Base-by-base conservation (phyloP, 2,888 invertebrate genomes). In the Stenoptilia bipunctidactyla region DNA sequence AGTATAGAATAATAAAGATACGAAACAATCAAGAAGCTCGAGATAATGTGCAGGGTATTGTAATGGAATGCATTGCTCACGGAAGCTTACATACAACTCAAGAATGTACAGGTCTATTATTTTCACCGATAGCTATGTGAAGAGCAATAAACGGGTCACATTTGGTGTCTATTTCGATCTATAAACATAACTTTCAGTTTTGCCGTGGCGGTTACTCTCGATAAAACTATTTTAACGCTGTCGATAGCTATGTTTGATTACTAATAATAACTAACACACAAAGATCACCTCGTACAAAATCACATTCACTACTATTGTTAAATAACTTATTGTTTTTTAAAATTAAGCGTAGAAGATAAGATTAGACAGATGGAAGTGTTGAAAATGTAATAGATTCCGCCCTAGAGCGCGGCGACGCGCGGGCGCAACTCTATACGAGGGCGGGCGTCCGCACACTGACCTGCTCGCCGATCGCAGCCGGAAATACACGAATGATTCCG, bases 401-500 rank as follows among this genome's bases (percentile, higher is more conserved):
- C 80, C 73, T 69, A 66, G n/a, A n/a, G n/a, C n/a, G n/a, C n/a
- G n/a, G n/a, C 60, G 57, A 47, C 47, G 61, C 73, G 69, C 65
- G 54, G 55, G 58, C 72, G 72, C 69, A 58, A 53, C 57, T 57
- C 49, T 47, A 42, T 44, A 56, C 66, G 64, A 70, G 77, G 82
- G 79, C 82, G 79, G 70, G 64, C 66, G 66, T 66, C 59, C 67
- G 66, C 66, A 54, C 48, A 69, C 75, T 70, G 67, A 50, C 58
- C 51, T 41, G 47, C 45, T 49, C 15, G 39, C 41, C 56, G 56
- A 57, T 15, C 50, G 42, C 35, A 52, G 50, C 47, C 77, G 76
- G 65, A 62, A 58, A 60, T 52, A 36, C 27, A 58, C 79, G 82
- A 80, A 59, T 45, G 47, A 49, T 57, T 59, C 70, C 75, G 75